phyloP scores from a whole-genome alignment of 1,140 invertebrate species.

The Ceratina australensis region DNA sequence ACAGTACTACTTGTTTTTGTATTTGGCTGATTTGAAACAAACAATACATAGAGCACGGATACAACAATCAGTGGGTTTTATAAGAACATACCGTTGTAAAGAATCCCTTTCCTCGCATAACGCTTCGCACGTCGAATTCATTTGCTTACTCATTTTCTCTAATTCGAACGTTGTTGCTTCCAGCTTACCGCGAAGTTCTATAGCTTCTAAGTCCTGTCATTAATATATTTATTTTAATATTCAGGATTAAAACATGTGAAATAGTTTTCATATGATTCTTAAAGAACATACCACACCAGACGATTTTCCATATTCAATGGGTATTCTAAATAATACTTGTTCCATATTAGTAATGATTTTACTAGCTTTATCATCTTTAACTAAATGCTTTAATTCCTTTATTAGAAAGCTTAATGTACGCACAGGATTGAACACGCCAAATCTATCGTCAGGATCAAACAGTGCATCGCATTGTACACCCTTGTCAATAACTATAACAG shows the following conservation, averaged over 20 bases:
- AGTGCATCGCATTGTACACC: constrained; percentile 60
- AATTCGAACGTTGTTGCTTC: constrained; percentile 48
- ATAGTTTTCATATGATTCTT: neutral
- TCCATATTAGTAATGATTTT: constrained; percentile 65
- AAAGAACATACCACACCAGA: constrained; percentile 40
- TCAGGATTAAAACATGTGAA: neutral
- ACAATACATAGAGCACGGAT: neutral
- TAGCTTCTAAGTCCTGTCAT: constrained; percentile 55
- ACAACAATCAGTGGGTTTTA: neutral
- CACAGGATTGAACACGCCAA: constrained; percentile 58
- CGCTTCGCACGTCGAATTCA: constrained; percentile 43
- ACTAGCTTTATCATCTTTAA: constrained; percentile 59
- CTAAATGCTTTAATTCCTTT: constrained; percentile 57
- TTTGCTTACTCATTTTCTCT: constrained; percentile 52
- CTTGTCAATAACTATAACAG: constrained; percentile 59
- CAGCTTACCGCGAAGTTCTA: constrained; percentile 43
- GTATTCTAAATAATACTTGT: constrained; percentile 57
- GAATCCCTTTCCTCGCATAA: constrained; percentile 49
- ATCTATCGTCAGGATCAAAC: constrained; percentile 54
- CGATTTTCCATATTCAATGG: constrained; percentile 40
- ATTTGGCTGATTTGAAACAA: constrained; percentile 53
- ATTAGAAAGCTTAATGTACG: constrained; percentile 61
- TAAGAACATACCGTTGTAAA: constrained; percentile 56
- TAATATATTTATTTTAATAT: constrained; percentile 7
- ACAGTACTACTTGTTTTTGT: constrained; percentile 30